Evolutionary conservation across 2,888 invertebrate species (phyloP).

Genomic region (Clepsis dumicolana): DNA sequence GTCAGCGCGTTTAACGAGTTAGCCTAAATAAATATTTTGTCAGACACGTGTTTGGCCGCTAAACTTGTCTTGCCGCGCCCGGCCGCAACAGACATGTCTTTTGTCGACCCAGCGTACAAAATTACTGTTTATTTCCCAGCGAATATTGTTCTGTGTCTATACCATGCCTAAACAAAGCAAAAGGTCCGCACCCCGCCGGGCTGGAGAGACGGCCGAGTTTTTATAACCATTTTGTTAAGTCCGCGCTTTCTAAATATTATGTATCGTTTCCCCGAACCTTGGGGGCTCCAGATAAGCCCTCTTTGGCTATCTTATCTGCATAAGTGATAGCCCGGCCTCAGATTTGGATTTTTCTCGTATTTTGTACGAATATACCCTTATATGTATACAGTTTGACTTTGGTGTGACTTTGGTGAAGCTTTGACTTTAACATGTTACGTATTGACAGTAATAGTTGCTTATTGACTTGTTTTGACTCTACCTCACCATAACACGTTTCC

Average conservation of each 20-base stretch:
- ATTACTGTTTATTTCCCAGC: slow-evolving; percentile 70
- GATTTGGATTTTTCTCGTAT: slow-evolving; percentile 52
- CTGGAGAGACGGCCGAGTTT: slow-evolving; percentile 64
- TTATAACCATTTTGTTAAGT: slow-evolving; percentile 63
- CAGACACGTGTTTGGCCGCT: slow-evolving; percentile 74
- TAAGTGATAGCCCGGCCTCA: slow-evolving; percentile 58
- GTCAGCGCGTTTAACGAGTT: slow-evolving; percentile 78
- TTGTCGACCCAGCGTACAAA: slow-evolving; percentile 60
- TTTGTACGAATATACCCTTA: slow-evolving; percentile 44
- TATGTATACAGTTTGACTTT: slow-evolving; percentile 45
- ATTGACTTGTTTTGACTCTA: neutral
- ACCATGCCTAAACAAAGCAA: slow-evolving; percentile 61
- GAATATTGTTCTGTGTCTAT: slow-evolving; percentile 65
- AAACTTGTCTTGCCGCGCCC: slow-evolving; percentile 62
- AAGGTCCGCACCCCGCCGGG: slow-evolving; percentile 66
- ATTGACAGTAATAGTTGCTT: neutral
- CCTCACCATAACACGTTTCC: neutral
- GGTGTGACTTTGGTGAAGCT: slow-evolving; percentile 35
- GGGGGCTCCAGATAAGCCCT: slow-evolving; percentile 68
- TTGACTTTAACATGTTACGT: neutral
- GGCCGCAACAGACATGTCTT: slow-evolving; percentile 54
- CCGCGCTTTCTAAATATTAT: slow-evolving; percentile 72
- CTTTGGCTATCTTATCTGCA: slow-evolving; percentile 73
- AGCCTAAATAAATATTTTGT: slow-evolving; percentile 82
- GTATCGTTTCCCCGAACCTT: slow-evolving; percentile 60